Percentiles rank a stretch among this genome's conserved stretches.
These are phyloP conservation scores for Pectinophora gossypiella DNA, from an alignment of 1,140 invertebrate species.

Conservation along the genomic window DNA sequence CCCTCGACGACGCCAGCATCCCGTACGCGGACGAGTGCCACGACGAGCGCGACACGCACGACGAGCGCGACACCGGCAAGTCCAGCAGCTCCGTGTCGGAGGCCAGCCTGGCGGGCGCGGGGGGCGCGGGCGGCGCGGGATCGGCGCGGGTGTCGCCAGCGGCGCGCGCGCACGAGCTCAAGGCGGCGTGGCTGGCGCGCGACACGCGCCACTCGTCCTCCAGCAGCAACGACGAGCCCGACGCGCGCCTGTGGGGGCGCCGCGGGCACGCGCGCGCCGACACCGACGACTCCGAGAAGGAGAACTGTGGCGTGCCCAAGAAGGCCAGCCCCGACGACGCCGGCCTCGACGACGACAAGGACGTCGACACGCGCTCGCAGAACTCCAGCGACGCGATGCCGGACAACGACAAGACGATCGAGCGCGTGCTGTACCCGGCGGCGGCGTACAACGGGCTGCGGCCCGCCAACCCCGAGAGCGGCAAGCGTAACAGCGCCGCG, in stretches of 20 bases:
- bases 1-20: constrained; percentile 71
- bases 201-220: constrained; percentile 43
- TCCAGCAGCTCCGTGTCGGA: constrained; percentile 43
- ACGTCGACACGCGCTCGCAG: constrained; percentile 60
- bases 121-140: constrained; percentile 17
- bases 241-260: constrained; percentile 21
- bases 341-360: constrained; percentile 45
- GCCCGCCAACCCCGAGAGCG: constrained; percentile 26
- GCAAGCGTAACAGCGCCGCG: constrained; percentile 43
- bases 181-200: constrained; percentile 57
- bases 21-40: constrained; percentile 70
- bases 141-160: constrained; percentile 28
- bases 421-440: constrained; percentile 17
- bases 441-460: constrained; percentile 15
- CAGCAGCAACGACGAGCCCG: constrained; percentile 45
- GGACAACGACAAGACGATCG: constrained; percentile 50
- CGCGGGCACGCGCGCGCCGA: constrained; percentile 12
- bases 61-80: constrained; percentile 38
- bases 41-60: constrained; percentile 49
- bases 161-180: constrained; percentile 49
- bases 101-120: constrained; percentile 14
- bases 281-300: constrained; percentile 48
- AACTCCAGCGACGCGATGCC: constrained; percentile 37
- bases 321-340: constrained; percentile 10
- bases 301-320: constrained; percentile 26